Base-by-base conservation (phyloP, 2,888 invertebrate genomes). In the Drosophila emarginata region DNA sequence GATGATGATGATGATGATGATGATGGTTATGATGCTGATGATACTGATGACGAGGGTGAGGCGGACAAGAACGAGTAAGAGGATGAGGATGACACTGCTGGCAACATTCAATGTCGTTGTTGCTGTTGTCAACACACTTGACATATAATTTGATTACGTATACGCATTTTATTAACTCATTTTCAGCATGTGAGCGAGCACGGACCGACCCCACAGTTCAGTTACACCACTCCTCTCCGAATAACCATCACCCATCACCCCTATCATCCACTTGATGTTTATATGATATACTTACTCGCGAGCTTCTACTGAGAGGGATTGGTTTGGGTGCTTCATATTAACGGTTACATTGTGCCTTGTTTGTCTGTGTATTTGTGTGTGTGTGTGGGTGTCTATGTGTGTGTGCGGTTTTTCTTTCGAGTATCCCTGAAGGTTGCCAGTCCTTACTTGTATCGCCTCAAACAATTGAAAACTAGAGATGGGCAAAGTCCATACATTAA, bases 121-220 rank as follows among this genome's bases (percentile, higher is more conserved):
- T 77, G 81, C 87, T 45, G 87, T 87, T 84, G 83, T 84, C 83
- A 84, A 87, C 89, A 88, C 87, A 84, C 89, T 84, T 84, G 83
- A 88, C 83, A 88, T 88, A 84, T 88, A 87, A 84, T 84, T 88
- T 84, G 89, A 84, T 84, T 84, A 84, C 84, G 87, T 66, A 87
- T 76, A 84, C 84, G 84, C 86, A 84, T 88, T 83, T 84, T 84
- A 84, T 84, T 88, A 84, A 84, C 84, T 88, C 89, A 84, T 84
- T 84, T 84, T 81, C 72, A 84, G 79, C 75, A 37, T 67, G 71
- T 21, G 68, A 70, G 45, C 63, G 83, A 79, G 76, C 72, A 66
- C 72, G 61, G 53, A 71, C 26, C 52, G 40, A 18, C 18, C 72
- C 23, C 12, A 36, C 53, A 18, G 53, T 32, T 6, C 53, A 3